These are phyloP conservation scores for Donacobius atricapilla DNA, from an alignment of 2,113 vertebrate genomes.

Conservation along the genomic window DNA sequence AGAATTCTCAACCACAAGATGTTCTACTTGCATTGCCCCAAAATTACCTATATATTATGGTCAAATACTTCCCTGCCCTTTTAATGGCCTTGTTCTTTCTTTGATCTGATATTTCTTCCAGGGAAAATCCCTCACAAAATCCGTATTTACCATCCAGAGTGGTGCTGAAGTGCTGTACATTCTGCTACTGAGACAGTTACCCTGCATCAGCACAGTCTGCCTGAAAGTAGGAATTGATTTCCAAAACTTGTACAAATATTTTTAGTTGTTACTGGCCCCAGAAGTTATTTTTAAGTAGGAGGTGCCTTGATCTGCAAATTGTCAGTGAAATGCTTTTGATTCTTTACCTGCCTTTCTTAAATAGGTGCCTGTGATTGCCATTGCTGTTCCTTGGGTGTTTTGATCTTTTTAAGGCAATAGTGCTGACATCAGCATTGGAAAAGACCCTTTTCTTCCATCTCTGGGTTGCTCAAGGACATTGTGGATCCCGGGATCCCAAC, in stretches of 20 bases:
- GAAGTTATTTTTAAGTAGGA: background rate
- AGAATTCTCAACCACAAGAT: background rate
- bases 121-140: background rate
- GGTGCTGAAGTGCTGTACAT: background rate
- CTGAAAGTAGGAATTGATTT: background rate
- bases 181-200: background rate
- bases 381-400: background rate
- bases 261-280: background rate
- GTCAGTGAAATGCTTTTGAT: constrained; percentile 4
- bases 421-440: background rate
- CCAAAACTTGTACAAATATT: background rate
- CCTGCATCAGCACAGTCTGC: background rate
- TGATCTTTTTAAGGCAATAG: background rate
- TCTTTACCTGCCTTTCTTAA: background rate
- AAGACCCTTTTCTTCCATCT: background rate
- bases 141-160: background rate
- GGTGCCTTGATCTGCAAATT: background rate
- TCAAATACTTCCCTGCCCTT: background rate
- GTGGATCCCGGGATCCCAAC: background rate
- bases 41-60: background rate
- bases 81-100: background rate
- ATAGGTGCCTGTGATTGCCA: background rate
- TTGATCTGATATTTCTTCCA: background rate
- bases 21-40: background rate
- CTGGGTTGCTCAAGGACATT: background rate